Percentiles rank a stretch among this genome's conserved stretches.
These are phyloP conservation scores for Petrocephalus zakoni DNA, from an alignment of 2,113 vertebrate species.

Conservation along the genomic window DNA sequence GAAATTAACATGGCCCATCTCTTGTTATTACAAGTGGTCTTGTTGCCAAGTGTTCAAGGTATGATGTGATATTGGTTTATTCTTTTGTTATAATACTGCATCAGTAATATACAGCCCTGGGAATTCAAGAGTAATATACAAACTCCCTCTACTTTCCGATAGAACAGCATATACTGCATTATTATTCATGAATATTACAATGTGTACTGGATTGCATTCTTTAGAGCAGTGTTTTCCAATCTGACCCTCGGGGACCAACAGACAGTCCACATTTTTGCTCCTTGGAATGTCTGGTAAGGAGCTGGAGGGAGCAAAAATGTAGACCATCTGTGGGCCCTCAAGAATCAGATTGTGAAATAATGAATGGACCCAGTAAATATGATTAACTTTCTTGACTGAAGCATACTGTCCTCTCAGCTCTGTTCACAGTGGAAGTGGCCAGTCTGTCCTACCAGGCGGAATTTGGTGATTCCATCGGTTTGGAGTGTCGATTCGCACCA, in stretches of 20 bases:
- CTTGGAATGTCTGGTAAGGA: not conserved
- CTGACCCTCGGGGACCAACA: not conserved
- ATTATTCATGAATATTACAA: not conserved
- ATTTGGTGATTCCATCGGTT: slow-evolving; percentile 59
- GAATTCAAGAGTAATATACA: not conserved
- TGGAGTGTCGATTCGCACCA: slow-evolving; percentile 76
- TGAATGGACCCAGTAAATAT: not conserved
- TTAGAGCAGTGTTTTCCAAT: not conserved
- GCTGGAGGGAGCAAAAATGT: not conserved
- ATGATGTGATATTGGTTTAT: not conserved
- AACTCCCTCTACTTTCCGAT: not conserved
- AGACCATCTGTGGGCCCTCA: not conserved
- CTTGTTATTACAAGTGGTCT: slow-evolving; percentile 37
- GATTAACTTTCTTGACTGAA: not conserved
- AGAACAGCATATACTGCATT: not conserved
- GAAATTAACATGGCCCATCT: slow-evolving; percentile 44
- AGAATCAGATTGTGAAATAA: not conserved
- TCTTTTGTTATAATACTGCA: not conserved
- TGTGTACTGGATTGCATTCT: not conserved
- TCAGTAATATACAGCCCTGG: not conserved
- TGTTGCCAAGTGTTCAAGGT: slow-evolving; percentile 46
- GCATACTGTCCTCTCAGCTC: slow-evolving; percentile 53
- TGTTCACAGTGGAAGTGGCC: slow-evolving; percentile 70
- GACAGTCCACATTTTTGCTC: not conserved
- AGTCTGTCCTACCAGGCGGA: slow-evolving; percentile 51